phyloP scores from a whole-genome alignment of 30 jellyfish, hydroid and myxozoan genomes.

The Chrysaora quinquecirrha region DNA sequence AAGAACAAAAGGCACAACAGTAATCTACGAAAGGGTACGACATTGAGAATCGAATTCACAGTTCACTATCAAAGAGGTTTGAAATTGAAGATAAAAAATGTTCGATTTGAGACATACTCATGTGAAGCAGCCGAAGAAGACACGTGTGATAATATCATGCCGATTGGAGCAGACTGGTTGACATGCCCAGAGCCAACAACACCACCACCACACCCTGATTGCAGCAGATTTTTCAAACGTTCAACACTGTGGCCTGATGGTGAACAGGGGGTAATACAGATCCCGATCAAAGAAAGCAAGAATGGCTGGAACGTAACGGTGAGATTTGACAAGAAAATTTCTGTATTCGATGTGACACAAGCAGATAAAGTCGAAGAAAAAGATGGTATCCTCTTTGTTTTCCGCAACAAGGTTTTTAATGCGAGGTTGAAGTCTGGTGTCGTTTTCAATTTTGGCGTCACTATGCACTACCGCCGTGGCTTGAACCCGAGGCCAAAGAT shows the following conservation, averaged over 20 bases:
- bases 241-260: conserved; percentile 64
- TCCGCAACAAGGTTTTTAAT: conserved; percentile 27
- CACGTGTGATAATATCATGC: neutral
- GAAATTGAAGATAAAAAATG: neutral
- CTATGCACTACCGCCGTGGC: conserved; percentile 40
- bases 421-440: conserved; percentile 28
- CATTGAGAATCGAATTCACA: conserved; percentile 5
- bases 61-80: conserved; percentile 10
- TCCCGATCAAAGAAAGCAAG: conserved; percentile 35
- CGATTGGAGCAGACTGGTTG: conserved; percentile 59
- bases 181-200: neutral
- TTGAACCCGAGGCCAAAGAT: conserved; percentile 36
- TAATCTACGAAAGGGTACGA: neutral
- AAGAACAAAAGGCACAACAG: conserved; percentile 9
- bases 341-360: conserved; percentile 53
- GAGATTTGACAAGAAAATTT: conserved; percentile 5
- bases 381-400: conserved; percentile 22
- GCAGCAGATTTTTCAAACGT: conserved; percentile 21
- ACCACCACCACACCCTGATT: conserved; percentile 43
- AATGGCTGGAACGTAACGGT: conserved; percentile 63
- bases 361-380: conserved; percentile 39
- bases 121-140: conserved; percentile 1
- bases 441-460: conserved; percentile 22
- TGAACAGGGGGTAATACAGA: conserved; percentile 33
- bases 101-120: neutral